Evolutionary conservation across 2,888 invertebrate species (phyloP), one percentile per base, ranked within the genome.

Genomic region (Aleiodes alternator): DNA sequence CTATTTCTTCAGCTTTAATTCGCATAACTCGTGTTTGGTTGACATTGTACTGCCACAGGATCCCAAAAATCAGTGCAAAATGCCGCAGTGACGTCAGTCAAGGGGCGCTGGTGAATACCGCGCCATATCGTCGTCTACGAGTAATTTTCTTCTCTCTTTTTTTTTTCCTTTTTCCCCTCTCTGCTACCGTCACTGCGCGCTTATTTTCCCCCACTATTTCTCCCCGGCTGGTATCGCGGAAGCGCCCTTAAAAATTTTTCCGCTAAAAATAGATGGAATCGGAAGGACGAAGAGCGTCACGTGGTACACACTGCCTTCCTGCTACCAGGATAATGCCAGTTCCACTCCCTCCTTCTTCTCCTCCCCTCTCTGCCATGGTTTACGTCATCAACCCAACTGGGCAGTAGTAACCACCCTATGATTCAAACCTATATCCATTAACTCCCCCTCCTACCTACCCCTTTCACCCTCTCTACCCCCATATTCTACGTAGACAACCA

Each of bases 211-310:
- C 43, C 38, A 38, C 38, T 38, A 38, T 8, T 38, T 38, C 8
- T 8, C 38, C 8, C 38, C 5, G n/a, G 29, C 29, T 6, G 34
- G 16, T 38, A 48, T 57, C 53, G 66, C 72, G 73, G 57, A 69
- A 69, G 56, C 57, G 51, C 74, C 59, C 74, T 69, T 53, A 51
- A 29, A 68, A 51, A 48, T 56, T 38, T n/a, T 14, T 55, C 8
- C 14, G 14, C 66, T 73, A 73, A 66, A 73, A 73, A 73, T 73
- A 73, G 73, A 66, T 29, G 29, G 48, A 16, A 55, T 66, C 66
- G 73, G 56, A 66, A 56, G 48, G 66, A 68, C 66, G 66, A 56
- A 73, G 55, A 48, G 6, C n/a, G 43, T 73, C 73, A 73, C 73
- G 73, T 73, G 73, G 43, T 43, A 38, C 9, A 16, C 11, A 31